phyloP scores from a whole-genome alignment of 2,113 vertebrate species.

The Todiramphus saurophagus region DNA sequence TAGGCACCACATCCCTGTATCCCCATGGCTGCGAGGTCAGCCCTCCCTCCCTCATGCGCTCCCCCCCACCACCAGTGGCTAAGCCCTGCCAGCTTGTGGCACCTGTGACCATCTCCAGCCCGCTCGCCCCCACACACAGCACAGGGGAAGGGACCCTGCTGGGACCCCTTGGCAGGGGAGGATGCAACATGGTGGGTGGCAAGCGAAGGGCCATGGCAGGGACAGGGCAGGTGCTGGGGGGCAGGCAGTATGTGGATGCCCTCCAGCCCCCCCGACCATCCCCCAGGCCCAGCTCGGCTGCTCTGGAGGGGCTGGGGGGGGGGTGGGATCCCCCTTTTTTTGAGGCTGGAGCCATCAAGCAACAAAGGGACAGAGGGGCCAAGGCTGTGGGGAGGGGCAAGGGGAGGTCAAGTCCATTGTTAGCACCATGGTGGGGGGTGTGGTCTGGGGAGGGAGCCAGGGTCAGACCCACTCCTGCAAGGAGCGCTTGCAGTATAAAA shows the following conservation, averaged over 20 bases:
- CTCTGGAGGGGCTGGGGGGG: neutral
- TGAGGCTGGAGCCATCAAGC: neutral
- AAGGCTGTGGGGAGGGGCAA: neutral
- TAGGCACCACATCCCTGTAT: neutral
- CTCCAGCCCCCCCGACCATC: neutral
- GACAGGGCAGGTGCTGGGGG: neutral
- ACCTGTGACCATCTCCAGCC: neutral
- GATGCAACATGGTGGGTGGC: neutral
- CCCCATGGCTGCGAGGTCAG: rapidly evolving
- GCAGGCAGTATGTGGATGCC: neutral
- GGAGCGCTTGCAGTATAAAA: slow-evolving; percentile 96
- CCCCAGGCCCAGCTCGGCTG: neutral
- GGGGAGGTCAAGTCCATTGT: slow-evolving; percentile 25
- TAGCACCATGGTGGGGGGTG: slow-evolving; percentile 82
- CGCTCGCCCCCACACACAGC: rapidly evolving
- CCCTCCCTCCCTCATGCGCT: rapidly evolving
- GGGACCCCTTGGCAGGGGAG: neutral
- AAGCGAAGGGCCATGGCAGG: neutral
- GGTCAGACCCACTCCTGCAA: slow-evolving; percentile 97
- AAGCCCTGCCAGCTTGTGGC: neutral
- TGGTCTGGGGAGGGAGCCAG: slow-evolving; percentile 38
- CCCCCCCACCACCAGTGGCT: neutral
- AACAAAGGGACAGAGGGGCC: neutral
- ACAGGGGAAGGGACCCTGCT: neutral
- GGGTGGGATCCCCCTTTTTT: neutral